Conservation (phyloP, 2,888 invertebrate genomes). For the Calameuta filiformis region DNA sequence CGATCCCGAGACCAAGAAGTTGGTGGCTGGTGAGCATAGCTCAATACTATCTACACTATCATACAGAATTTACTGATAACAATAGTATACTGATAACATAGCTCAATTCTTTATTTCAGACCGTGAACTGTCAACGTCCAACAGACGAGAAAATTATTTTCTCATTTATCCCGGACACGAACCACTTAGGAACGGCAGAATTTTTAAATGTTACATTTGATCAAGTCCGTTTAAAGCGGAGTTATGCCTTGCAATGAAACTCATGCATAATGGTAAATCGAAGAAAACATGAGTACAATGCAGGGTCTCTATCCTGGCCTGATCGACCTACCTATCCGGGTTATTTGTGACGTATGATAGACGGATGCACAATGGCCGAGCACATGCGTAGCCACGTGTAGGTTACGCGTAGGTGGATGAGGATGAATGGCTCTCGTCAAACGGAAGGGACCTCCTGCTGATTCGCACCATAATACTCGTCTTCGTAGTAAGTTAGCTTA, state of each 20-base stretch:
- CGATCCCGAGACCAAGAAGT: not conserved
- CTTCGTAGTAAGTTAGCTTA: slow-evolving; percentile 49
- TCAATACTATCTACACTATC: not conserved
- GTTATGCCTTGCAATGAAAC: not conserved
- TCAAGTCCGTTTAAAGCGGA: not conserved
- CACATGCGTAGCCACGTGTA: slow-evolving; percentile 42
- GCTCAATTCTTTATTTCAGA: not conserved
- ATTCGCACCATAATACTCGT: slow-evolving; percentile 61
- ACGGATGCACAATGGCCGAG: slow-evolving; percentile 57
- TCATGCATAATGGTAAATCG: not conserved
- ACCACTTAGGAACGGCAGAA: not conserved
- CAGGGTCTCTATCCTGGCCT: not conserved
- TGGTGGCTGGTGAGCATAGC: not conserved
- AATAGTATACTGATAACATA: no score
- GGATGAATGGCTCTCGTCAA: slow-evolving; percentile 66
- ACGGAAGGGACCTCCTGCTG: slow-evolving; percentile 65
- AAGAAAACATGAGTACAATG: not conserved
- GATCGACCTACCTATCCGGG: slow-evolving; percentile 27
- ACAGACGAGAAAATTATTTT: not conserved
- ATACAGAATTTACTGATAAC: not conserved
- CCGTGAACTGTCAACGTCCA: not conserved
- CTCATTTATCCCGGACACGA: not conserved
- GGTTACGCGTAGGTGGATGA: slow-evolving; percentile 63
- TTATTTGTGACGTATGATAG: slow-evolving; percentile 59
- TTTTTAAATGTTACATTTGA: not conserved